phyloP scores from a whole-genome alignment of 1,140 invertebrate genomes.

The Oreohelix idahoensis region DNA sequence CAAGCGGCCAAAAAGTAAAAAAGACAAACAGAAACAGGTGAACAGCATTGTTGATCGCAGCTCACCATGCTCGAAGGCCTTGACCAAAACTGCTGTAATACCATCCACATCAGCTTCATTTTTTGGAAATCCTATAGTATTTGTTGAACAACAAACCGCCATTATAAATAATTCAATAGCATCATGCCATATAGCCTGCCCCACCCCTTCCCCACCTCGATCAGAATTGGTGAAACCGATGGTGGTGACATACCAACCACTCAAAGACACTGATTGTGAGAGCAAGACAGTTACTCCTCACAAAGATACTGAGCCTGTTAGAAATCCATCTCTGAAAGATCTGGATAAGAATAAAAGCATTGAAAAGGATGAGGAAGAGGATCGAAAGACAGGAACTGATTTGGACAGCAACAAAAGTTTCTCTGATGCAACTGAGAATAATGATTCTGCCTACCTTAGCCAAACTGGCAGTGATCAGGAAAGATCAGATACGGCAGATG shows the following conservation, averaged over 20 bases:
- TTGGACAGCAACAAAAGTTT: slow-evolving; percentile 38
- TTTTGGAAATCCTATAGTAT: slow-evolving; percentile 38
- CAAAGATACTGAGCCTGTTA: neutral
- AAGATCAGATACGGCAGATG: slow-evolving; percentile 30
- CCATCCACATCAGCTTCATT: slow-evolving; percentile 28
- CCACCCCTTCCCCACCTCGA: neutral
- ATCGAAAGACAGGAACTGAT: slow-evolving; percentile 26
- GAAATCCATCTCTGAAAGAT: neutral
- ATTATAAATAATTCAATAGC: slow-evolving; percentile 39
- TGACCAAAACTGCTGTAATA: slow-evolving; percentile 1
- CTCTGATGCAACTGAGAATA: slow-evolving; percentile 33
- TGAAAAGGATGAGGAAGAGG: slow-evolving; percentile 16
- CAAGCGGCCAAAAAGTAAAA: slow-evolving; percentile 29
- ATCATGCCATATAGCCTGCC: slow-evolving; percentile 24
- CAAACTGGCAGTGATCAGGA: slow-evolving; percentile 37
- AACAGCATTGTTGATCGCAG: slow-evolving; percentile 22
- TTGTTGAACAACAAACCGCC: slow-evolving; percentile 36
- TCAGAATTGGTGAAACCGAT: neutral
- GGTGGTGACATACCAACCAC: neutral
- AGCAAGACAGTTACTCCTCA: too few species aligned
- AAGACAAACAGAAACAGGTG: slow-evolving; percentile 25
- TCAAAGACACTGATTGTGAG: neutral
- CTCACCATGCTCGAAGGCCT: neutral
- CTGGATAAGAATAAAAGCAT: neutral
- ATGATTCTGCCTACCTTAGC: slow-evolving; percentile 40